These are phyloP conservation scores for Cataglyphis rosenhaueri DNA, from an alignment of 2,888 invertebrate species.

Conservation along the genomic window DNA sequence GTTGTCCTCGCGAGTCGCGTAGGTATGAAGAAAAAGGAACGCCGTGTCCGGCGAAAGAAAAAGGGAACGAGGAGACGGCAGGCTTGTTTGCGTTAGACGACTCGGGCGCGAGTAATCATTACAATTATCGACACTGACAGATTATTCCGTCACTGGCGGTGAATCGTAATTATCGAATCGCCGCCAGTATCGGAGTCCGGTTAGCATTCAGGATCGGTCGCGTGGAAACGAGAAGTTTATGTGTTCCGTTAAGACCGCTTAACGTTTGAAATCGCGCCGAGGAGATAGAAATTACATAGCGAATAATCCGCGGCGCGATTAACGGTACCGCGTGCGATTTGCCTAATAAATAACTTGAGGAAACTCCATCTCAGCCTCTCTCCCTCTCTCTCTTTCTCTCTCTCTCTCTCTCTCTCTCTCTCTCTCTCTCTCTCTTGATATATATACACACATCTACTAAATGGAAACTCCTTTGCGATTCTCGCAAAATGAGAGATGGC, in stretches of 20 bases:
- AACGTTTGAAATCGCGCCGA: constrained; percentile 26
- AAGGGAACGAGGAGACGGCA: constrained; percentile 46
- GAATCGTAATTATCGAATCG: constrained; percentile 55
- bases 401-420: too few species aligned
- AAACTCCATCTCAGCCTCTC: background rate
- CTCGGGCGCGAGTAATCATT: constrained; percentile 73
- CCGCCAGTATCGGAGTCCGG: constrained; percentile 35
- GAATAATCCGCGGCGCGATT: constrained; percentile 27
- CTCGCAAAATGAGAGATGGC: constrained; percentile 15
- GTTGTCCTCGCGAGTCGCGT: constrained; percentile 33
- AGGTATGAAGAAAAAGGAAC: background rate
- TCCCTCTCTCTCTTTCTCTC: background rate
- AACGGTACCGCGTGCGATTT: constrained; percentile 36
- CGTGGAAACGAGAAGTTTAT: constrained; percentile 21
- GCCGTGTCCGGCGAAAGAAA: constrained; percentile 1
- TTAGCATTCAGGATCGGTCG: background rate
- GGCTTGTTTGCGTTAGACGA: constrained; percentile 61
- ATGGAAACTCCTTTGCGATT: background rate
- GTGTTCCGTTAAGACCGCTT: constrained; percentile 34
- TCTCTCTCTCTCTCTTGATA: background rate
- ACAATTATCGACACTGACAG: constrained; percentile 76
- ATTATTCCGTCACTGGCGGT: constrained; percentile 63
- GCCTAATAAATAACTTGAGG: constrained; percentile 23
- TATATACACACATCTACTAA: background rate
- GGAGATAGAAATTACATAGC: constrained; percentile 18